Base-by-base conservation (phyloP, 1,140 invertebrate genomes). In the Saccostrea echinata region DNA sequence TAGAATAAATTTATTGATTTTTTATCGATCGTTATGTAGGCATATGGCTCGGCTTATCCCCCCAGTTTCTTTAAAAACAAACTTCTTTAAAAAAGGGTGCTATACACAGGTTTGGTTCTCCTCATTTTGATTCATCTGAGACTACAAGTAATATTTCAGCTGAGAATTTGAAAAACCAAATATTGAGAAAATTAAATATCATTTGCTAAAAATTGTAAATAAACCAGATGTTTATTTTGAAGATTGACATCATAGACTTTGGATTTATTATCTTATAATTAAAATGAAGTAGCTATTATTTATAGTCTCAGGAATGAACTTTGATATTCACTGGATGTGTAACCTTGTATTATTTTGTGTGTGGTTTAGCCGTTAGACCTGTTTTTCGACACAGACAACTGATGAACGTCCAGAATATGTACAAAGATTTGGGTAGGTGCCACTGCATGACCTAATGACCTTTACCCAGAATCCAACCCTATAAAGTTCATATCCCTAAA, bases 281-380 rank as follows among this genome's bases (percentile, higher is more conserved):
- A 61, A 61, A 61, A 21, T 21, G 21, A 13, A 61, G 13, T 12
- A 57, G 21, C 13, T 30, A 27, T 76, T 30, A 76, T 76, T 30
- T 76, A 11, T 76, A 27, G 27, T 33, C 68, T 76, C 68, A 33
- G 68, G 27, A 16, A 0, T 76, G 30, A 33, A 76, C 68, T 16
- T 27, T 12, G 21, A 21, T 61, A 13, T 16, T 76, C 68, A 76
- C 24, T 76, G 27, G 16, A 30, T 64, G 57, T 76, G 30, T 76
- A 76, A 76, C 68, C 27, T 76, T 27, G 68, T 33, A 27, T 76
- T 76, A 76, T 76, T 76, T 76, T 76, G 68, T 76, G 68, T 76
- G 68, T 76, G 68, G 68, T 76, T 33, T 76, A 76, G 68, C 68
- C 27, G 68, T 27, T 76, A 76, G 68, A 76, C 27, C 68, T 8